Percentiles rank a stretch among this genome's conserved stretches.
phyloP scores from a whole-genome alignment of 2,888 invertebrate species.

The Xestoiulus laeticollis region DNA sequence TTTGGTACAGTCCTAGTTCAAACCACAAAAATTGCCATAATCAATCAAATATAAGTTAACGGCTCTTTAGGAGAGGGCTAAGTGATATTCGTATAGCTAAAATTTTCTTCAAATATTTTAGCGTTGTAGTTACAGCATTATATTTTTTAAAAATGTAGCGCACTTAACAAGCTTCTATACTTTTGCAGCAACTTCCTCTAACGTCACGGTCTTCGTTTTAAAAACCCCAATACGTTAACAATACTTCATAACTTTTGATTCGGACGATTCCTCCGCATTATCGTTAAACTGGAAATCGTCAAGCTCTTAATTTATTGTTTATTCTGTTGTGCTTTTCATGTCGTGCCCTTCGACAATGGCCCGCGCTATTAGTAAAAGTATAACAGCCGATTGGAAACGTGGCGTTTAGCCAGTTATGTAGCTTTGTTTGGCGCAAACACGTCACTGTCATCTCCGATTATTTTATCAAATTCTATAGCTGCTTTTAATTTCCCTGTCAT shows the following conservation, averaged over 20 bases:
- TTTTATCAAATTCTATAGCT: no score
- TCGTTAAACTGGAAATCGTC: neutral
- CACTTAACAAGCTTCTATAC: neutral
- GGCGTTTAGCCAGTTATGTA: no score
- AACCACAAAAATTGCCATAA: no score
- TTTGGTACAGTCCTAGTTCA: no score
- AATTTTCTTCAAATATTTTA: neutral
- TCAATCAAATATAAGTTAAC: no score
- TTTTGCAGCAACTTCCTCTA: neutral
- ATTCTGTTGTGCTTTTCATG: neutral
- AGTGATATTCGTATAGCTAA: neutral
- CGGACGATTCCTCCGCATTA: neutral
- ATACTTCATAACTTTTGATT: neutral
- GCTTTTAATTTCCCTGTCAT: no score
- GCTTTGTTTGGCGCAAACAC: no score
- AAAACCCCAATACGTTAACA: neutral
- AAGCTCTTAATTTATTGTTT: neutral
- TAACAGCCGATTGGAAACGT: no score
- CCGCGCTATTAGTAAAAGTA: no score
- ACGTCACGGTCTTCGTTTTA: neutral
- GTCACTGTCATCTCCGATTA: no score
- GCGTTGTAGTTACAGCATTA: neutral
- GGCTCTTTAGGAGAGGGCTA: no score
- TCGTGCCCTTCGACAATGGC: neutral
- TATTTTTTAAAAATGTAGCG: neutral